Evolutionary conservation across 1,140 invertebrate species (phyloP).

Genomic region (Ephestia elutella): DNA sequence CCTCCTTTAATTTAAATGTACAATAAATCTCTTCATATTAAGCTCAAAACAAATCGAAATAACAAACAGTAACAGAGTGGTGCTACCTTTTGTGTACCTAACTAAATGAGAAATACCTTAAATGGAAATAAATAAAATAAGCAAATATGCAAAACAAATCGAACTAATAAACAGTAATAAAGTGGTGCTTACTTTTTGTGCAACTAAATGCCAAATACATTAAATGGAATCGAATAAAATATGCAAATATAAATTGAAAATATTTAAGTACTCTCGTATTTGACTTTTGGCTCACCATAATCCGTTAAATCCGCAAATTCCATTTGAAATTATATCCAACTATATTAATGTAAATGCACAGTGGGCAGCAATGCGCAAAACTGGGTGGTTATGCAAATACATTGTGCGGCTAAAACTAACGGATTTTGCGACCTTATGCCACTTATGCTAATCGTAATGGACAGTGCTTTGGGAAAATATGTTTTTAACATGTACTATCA

Average conservation of each 20-base stretch:
- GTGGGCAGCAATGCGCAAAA: not conserved
- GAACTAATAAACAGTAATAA: no score
- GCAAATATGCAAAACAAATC: no score
- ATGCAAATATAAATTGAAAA: not conserved
- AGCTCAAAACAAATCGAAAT: no score
- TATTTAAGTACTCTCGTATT: not conserved
- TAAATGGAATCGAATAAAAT: no score
- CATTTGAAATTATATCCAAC: not conserved
- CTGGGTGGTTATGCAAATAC: not conserved
- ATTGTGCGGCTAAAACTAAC: not conserved
- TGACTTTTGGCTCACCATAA: not conserved
- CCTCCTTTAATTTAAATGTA: no score
- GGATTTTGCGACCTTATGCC: not conserved
- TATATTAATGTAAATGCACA: slow-evolving; percentile 1
- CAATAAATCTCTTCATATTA: no score
- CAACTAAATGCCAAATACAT: no score
- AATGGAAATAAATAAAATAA: no score
- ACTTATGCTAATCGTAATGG: not conserved
- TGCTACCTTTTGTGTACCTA: no score
- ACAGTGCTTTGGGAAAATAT: not conserved
- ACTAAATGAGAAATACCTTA: no score
- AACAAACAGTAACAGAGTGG: no score
- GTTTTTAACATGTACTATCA: not conserved
- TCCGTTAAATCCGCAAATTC: not conserved
- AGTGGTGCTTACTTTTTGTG: no score